phyloP scores from a whole-genome alignment of 2,113 vertebrate genomes.

The Ceyx margarethae region DNA sequence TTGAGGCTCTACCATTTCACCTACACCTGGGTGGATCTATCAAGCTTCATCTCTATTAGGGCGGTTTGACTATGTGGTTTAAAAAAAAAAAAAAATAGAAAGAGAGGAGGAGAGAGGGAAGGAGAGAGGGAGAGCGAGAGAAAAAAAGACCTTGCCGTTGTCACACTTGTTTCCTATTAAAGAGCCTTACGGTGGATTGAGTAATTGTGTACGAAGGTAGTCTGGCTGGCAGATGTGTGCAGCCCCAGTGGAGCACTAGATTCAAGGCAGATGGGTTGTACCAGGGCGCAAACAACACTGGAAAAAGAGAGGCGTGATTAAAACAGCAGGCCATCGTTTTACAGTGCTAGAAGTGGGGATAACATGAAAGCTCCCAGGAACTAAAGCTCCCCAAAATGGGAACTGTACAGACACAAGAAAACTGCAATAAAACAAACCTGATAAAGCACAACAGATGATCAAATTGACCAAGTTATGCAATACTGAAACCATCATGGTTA shows the following conservation, averaged over 20 bases:
- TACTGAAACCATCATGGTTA: constrained; percentile 32
- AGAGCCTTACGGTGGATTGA: constrained; percentile 79
- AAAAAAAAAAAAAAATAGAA: constrained; percentile 14
- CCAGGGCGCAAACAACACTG: constrained; percentile 79
- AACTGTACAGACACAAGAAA: background rate
- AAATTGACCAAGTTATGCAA: constrained; percentile 22
- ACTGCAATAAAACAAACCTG: constrained; percentile 40
- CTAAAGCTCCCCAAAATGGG: constrained; percentile 35
- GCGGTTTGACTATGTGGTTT: constrained; percentile 67
- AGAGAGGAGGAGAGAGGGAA: background rate
- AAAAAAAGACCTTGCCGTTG: constrained; percentile 68
- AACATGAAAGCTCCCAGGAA: constrained; percentile 66
- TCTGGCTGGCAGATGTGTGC: constrained; percentile 86
- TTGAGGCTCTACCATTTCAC: constrained; percentile 75
- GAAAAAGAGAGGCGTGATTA: constrained; percentile 77
- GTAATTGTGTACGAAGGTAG: constrained; percentile 83
- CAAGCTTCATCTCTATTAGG: constrained; percentile 77
- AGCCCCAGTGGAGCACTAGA: constrained; percentile 79
- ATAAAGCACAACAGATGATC: background rate
- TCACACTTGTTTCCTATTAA: constrained; percentile 86
- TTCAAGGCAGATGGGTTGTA: constrained; percentile 80
- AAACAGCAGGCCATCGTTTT: constrained; percentile 77
- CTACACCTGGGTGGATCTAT: constrained; percentile 83
- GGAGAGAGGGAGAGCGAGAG: background rate
- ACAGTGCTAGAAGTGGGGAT: constrained; percentile 59